Percentiles rank a stretch among this genome's conserved stretches.
These are phyloP conservation scores for Hapalemur alaotrensis DNA, from an alignment of 2,797 vertebrate species.

Conservation along the genomic window DNA sequence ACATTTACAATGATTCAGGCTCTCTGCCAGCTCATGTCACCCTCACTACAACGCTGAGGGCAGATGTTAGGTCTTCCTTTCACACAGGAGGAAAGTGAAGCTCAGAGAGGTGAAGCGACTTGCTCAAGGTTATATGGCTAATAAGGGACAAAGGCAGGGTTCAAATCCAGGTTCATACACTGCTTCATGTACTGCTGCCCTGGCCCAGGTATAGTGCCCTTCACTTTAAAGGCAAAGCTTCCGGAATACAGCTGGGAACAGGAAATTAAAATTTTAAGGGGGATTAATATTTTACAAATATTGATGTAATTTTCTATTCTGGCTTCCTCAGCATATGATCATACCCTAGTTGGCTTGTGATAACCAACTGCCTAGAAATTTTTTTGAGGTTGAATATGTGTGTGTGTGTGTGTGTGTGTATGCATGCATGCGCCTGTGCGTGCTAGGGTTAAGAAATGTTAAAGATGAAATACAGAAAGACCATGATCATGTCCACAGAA, in stretches of 20 bases:
- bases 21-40: neutral
- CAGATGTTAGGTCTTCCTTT: neutral
- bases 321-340: neutral
- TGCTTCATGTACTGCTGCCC: neutral
- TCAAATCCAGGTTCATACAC: neutral
- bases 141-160: neutral
- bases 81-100: neutral
- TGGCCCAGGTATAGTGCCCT: neutral
- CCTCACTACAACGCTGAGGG: neutral
- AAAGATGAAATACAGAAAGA: neutral
- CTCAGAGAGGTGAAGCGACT: neutral
- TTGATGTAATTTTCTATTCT: conserved; percentile 45
- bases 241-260: conserved; percentile 6
- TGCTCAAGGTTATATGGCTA: neutral
- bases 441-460: neutral
- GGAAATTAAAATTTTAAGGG: conserved; percentile 56
- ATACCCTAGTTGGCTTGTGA: neutral
- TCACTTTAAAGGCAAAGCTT: conserved; percentile 36
- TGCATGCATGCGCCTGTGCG: too few relatives aligned
- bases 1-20: neutral
- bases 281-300: conserved; percentile 57
- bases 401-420: neutral
- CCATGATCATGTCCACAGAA: neutral
- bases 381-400: neutral
- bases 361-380: neutral